Conservation (phyloP, 1,140 invertebrate genomes). For the Phocides pigmalion region DNA sequence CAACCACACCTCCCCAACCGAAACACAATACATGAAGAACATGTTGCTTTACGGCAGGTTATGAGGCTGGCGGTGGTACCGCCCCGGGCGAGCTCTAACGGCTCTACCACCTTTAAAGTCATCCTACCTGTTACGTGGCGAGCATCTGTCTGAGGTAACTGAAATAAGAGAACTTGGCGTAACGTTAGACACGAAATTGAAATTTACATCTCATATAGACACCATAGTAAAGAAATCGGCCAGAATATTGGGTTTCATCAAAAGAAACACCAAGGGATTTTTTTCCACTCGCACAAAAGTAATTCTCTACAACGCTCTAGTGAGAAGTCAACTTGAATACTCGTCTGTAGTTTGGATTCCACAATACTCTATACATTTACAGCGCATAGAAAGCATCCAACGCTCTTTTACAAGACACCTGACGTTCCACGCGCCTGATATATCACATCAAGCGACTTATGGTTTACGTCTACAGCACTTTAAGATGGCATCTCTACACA, state of each 20-base stretch:
- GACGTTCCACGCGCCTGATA: not conserved
- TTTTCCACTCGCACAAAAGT: constrained; percentile 1
- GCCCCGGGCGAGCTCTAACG: too few species aligned
- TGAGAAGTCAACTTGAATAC: constrained; percentile 12
- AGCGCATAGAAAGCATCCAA: constrained; percentile 29
- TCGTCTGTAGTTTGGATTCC: constrained; percentile 20
- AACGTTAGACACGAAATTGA: not conserved
- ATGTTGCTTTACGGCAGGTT: too few species aligned
- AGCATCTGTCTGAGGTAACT: not conserved
- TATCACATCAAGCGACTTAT: constrained; percentile 3
- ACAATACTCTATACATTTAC: constrained; percentile 7
- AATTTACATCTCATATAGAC: constrained; percentile 24
- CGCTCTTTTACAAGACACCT: constrained; percentile 25
- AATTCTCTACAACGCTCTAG: constrained; percentile 7
- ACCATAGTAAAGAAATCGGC: not conserved
- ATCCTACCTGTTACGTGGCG: not conserved
- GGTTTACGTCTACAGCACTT: not conserved
- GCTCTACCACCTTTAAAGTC: too few species aligned
- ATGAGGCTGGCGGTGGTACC: too few species aligned
- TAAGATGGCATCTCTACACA: not conserved
- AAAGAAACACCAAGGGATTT: constrained; percentile 12
- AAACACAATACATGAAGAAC: too few species aligned
- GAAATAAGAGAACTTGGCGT: not conserved
- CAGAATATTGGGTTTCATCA: constrained; percentile 9
- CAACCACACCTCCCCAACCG: too few species aligned